Conservation (phyloP, 2,888 invertebrate genomes). For the Criorhina ranunculi region DNA sequence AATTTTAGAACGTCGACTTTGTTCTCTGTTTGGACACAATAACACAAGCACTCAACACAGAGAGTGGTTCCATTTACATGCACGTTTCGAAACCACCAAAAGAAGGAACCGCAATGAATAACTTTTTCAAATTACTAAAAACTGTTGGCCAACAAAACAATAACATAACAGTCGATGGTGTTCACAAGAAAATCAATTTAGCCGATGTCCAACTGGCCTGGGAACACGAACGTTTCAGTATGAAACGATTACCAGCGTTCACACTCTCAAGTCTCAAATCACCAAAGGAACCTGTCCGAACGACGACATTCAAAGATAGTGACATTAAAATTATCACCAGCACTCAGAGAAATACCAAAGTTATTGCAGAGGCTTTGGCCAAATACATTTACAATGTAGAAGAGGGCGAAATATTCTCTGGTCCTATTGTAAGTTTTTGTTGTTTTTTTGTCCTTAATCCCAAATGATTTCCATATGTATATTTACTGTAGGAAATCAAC, state of each 20-base stretch:
- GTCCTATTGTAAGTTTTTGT: slow-evolving; percentile 88
- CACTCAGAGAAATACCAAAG: slow-evolving; percentile 87
- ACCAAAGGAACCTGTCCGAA: slow-evolving; percentile 81
- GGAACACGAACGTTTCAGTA: slow-evolving; percentile 99
- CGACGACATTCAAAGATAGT: slow-evolving; percentile 82
- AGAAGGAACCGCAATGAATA: slow-evolving; percentile 91
- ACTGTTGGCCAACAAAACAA: slow-evolving; percentile 85
- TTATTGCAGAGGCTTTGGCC: slow-evolving; percentile 93
- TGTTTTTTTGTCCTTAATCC: background rate
- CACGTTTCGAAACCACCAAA: slow-evolving; percentile 98
- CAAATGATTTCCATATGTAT: slow-evolving; percentile 28
- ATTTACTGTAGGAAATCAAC: slow-evolving; percentile 88
- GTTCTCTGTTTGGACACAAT: slow-evolving; percentile 95
- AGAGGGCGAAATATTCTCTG: slow-evolving; percentile 88
- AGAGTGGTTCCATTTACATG: slow-evolving; percentile 87
- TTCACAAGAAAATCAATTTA: slow-evolving; percentile 98
- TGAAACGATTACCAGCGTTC: slow-evolving; percentile 95
- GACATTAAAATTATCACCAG: slow-evolving; percentile 79
- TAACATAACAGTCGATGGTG: slow-evolving; percentile 87
- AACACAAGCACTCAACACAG: slow-evolving; percentile 85
- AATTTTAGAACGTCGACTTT: slow-evolving; percentile 92
- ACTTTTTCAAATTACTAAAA: slow-evolving; percentile 88
- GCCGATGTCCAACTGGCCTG: slow-evolving; percentile 96
- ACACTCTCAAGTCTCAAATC: slow-evolving; percentile 91
- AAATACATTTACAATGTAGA: slow-evolving; percentile 91